Evolutionary conservation across 53 echinoderm and acorn worm species (phyloP).

Genomic region (Antedon mediterranea): DNA sequence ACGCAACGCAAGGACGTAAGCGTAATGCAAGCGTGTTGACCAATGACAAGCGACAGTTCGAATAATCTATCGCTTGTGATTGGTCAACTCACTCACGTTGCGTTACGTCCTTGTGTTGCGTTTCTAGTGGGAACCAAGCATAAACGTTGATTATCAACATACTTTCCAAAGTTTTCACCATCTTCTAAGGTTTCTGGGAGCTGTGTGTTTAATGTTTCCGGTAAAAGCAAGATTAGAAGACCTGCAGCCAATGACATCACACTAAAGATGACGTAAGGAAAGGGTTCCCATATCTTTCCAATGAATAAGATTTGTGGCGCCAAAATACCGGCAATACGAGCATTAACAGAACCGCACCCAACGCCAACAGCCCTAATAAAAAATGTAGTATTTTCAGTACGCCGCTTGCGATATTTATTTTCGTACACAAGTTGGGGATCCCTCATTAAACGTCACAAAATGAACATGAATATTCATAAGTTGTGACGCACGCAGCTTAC

Average conservation of each 20-base stretch:
- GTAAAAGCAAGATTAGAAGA: constrained; percentile 13
- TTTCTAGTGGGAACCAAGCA: no score
- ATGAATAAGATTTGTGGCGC: constrained; percentile 30
- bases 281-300: constrained; percentile 24
- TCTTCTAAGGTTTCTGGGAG: constrained; percentile 32
- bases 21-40: no score
- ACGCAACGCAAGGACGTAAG: no score
- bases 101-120: no score
- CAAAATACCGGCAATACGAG: constrained; percentile 29
- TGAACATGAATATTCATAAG: no score
- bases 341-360: constrained; percentile 29
- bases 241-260: constrained; percentile 14
- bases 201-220: constrained; percentile 27
- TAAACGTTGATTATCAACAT: background rate
- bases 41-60: no score
- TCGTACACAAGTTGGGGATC: no score
- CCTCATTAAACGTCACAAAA: no score
- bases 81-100: no score
- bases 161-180: constrained; percentile 25
- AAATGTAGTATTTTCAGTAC: background rate
- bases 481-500: no score
- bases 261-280: constrained; percentile 27
- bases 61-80: no score
- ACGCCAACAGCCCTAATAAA: constrained; percentile 24
- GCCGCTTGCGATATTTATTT: no score